phyloP scores from a whole-genome alignment of 2,888 invertebrate genomes.

The Acleris emargana region DNA sequence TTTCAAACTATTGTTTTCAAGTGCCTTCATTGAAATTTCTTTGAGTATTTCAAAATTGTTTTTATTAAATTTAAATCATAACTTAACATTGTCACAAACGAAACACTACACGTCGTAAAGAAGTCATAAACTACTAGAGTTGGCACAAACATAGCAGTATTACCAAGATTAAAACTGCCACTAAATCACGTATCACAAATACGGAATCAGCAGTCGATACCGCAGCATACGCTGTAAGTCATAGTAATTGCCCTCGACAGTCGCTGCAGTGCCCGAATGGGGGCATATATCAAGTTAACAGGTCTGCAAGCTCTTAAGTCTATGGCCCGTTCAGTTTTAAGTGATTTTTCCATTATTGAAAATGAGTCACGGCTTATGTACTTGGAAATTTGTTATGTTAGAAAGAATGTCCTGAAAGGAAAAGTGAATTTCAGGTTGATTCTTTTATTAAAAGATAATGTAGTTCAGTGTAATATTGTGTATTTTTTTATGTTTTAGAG shows the following conservation, averaged over 20 bases:
- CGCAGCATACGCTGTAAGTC: constrained; percentile 54
- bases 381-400: neutral
- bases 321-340: constrained; percentile 19
- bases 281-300: constrained; percentile 56
- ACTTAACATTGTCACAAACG: neutral
- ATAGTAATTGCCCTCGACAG: constrained; percentile 53
- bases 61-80: no score
- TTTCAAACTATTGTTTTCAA: no score
- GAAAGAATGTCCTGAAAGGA: no score
- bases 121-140: constrained; percentile 17
- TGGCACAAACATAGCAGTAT: constrained; percentile 32
- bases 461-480: no score
- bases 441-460: no score
- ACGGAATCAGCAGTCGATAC: constrained; percentile 41
- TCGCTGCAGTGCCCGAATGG: constrained; percentile 50
- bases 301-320: constrained; percentile 51
- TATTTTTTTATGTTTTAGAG: no score
- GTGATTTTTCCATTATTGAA: constrained; percentile 26
- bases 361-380: neutral
- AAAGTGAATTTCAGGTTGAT: no score
- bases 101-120: constrained; percentile 4
- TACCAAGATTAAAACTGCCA: constrained; percentile 30
- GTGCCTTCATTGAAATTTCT: no score
- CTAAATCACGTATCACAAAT: constrained; percentile 33
- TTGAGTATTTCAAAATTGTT: no score